These are phyloP conservation scores for Disparrhopalites patrizii DNA, from an alignment of 2,888 invertebrate species.

Conservation along the genomic window DNA sequence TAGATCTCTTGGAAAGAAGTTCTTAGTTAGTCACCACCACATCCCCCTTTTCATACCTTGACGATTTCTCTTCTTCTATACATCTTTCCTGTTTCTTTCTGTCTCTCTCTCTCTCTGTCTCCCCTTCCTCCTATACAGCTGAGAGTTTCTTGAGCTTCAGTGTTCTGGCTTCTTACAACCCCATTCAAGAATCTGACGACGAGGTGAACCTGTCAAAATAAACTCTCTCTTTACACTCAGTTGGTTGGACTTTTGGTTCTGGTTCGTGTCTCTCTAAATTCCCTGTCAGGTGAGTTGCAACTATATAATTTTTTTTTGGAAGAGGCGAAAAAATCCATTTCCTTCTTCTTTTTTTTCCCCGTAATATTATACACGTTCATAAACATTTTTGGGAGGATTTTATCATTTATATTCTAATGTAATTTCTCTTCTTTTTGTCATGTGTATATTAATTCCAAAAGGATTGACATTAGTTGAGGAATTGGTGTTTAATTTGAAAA, in stretches of 20 bases:
- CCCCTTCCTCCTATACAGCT: background rate
- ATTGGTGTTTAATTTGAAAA: too few species aligned
- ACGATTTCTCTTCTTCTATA: conserved; percentile 11
- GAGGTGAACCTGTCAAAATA: conserved; percentile 13
- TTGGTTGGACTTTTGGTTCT: background rate
- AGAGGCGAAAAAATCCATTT: too few species aligned
- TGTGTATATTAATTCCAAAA: too few species aligned
- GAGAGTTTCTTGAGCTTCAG: too few species aligned
- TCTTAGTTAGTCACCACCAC: background rate
- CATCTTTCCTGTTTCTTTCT: too few species aligned
- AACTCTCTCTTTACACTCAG: conserved; percentile 11
- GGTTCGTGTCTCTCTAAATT: background rate
- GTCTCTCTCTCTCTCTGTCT: background rate
- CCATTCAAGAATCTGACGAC: conserved; percentile 11
- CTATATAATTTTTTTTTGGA: too few species aligned
- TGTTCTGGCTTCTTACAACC: conserved; percentile 1
- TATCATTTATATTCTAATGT: too few species aligned
- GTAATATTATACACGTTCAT: too few species aligned
- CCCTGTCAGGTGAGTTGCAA: background rate
- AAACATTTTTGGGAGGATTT: too few species aligned
- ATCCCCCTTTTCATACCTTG: conserved; percentile 12
- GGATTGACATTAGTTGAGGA: too few species aligned
- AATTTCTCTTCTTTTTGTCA: too few species aligned
- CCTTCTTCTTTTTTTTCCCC: background rate
- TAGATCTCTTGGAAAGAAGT: conserved; percentile 1